Conservation (phyloP, 1,140 invertebrate genomes). For the Drosophila virilis region DNA sequence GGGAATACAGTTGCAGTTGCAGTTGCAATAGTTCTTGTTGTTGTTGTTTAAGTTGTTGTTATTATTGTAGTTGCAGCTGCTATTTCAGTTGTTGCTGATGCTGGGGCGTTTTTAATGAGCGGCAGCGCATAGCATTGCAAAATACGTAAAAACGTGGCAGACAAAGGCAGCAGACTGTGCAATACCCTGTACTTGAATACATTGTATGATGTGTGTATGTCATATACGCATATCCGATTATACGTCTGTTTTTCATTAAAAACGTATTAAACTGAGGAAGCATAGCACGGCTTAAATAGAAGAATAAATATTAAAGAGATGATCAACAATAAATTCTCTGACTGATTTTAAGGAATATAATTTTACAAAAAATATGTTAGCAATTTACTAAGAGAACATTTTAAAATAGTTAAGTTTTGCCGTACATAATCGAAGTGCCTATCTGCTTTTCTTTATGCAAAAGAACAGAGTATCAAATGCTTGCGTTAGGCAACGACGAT, state of each 20-base stretch:
- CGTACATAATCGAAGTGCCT: not conserved
- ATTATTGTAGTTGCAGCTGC: conserved; percentile 14
- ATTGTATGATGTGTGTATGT: too few species aligned
- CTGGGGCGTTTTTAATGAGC: conserved; percentile 71
- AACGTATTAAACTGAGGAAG: too few species aligned
- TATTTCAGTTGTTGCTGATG: conserved; percentile 11
- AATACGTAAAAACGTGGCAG: not conserved
- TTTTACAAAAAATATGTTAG: too few species aligned
- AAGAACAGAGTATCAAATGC: not conserved
- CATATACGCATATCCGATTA: too few species aligned
- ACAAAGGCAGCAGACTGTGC: not conserved
- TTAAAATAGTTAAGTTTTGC: too few species aligned
- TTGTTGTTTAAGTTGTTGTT: conserved; percentile 20
- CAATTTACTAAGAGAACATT: too few species aligned
- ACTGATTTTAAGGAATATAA: too few species aligned
- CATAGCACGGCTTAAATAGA: too few species aligned
- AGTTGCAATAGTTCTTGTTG: conserved; percentile 9
- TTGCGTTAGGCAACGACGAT: not conserved
- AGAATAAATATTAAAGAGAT: too few species aligned
- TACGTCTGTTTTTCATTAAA: too few species aligned
- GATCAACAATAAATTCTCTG: too few species aligned
- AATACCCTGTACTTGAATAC: not conserved
- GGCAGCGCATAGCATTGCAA: conserved; percentile 29
- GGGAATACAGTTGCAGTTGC: conserved; percentile 20
- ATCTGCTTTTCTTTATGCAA: not conserved